Evolutionary conservation across 2,113 vertebrate genomes (phyloP).

Genomic region (Anoplopoma fimbria): DNA sequence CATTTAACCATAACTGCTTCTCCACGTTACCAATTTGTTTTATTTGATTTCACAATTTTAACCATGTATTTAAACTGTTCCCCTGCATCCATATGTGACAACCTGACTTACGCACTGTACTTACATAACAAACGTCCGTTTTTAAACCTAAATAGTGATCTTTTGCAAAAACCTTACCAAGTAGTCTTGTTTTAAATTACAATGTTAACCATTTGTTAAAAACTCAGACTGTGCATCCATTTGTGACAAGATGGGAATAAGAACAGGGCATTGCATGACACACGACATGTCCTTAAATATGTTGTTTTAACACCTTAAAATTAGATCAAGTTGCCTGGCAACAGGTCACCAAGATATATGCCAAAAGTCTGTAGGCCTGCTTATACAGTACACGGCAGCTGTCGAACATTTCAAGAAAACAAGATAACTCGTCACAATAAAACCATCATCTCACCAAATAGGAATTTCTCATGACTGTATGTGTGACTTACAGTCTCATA

Average conservation of each 20-base stretch:
- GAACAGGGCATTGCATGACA: no score
- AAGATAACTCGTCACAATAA: constrained; percentile 49
- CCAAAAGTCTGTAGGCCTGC: not conserved
- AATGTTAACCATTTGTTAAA: not conserved
- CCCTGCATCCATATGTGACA: no score
- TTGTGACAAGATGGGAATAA: no score
- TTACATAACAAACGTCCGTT: not conserved
- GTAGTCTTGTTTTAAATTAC: not conserved
- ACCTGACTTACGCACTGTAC: no score
- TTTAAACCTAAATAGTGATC: not conserved
- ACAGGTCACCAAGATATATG: not conserved
- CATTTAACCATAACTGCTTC: no score
- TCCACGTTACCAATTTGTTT: no score
- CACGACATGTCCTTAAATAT: not conserved
- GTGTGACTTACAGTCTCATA: not conserved
- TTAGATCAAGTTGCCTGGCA: not conserved
- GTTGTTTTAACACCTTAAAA: not conserved
- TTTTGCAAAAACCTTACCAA: not conserved
- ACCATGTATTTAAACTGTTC: no score
- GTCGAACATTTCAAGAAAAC: constrained; percentile 37
- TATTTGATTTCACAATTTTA: no score
- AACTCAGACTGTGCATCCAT: no score
- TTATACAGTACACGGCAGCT: constrained; percentile 3
- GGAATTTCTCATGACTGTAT: not conserved
- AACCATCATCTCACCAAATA: constrained; percentile 34